A percentile compares a stretch with the other conserved stretches of the same genome.
Conservation (phyloP, 1,140 invertebrate genomes). For the Zaprionus inermis region DNA sequence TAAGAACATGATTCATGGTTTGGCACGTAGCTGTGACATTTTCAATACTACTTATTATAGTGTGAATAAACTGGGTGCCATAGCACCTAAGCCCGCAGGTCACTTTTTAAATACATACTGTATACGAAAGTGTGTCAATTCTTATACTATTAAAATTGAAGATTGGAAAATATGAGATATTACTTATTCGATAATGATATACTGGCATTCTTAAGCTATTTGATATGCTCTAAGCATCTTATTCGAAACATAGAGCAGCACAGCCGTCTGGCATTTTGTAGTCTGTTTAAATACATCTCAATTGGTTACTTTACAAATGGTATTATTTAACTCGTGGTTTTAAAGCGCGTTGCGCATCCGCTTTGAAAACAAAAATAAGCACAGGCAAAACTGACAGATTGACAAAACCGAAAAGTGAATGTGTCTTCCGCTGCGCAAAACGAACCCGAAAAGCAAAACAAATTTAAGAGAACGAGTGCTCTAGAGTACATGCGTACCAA, state of each 20-base stretch:
- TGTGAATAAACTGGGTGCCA: neutral
- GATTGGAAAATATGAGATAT: neutral
- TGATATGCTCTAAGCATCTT: no score
- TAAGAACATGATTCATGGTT: slow-evolving; percentile 70
- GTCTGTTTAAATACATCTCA: slow-evolving; percentile 20
- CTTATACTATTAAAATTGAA: no score
- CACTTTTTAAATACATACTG: neutral
- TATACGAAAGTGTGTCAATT: neutral
- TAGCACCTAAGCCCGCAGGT: neutral
- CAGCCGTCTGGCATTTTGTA: no score
- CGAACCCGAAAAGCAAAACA: slow-evolving; percentile 10
- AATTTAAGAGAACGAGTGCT: neutral
- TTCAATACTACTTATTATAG: slow-evolving; percentile 18
- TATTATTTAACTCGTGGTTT: neutral
- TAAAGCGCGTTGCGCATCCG: slow-evolving; percentile 60
- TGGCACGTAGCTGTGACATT: slow-evolving; percentile 63
- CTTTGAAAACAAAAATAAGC: slow-evolving; percentile 31
- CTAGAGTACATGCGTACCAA: neutral
- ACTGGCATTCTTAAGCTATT: no score
- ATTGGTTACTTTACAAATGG: neutral
- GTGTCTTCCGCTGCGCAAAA: slow-evolving; percentile 57
- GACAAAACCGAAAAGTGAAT: slow-evolving; percentile 61
- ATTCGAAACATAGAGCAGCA: no score
- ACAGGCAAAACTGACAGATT: slow-evolving; percentile 19
- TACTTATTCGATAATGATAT: neutral